These are phyloP conservation scores for Gonatopus flavifemur DNA, from an alignment of 1,140 invertebrate genomes.

Conservation along the genomic window DNA sequence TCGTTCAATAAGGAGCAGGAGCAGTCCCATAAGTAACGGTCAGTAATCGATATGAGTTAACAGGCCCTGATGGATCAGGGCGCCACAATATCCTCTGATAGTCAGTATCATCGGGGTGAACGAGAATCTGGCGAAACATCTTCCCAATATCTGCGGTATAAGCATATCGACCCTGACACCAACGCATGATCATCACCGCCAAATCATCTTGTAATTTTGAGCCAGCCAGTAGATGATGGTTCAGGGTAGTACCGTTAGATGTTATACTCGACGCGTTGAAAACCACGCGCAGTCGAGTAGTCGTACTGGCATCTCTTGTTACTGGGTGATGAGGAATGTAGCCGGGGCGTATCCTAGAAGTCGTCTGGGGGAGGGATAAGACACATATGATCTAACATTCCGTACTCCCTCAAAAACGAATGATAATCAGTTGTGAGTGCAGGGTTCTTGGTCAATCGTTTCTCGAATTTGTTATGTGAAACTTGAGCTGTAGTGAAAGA, in stretches of 20 bases:
- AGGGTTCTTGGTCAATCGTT: too few relatives aligned
- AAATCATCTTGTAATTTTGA: slow-evolving; percentile 8
- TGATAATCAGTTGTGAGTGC: background rate
- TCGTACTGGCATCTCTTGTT: background rate
- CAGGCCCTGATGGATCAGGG: too few relatives aligned
- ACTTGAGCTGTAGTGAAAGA: too few relatives aligned
- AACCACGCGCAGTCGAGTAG: background rate
- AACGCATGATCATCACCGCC: background rate
- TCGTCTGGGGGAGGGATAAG: background rate
- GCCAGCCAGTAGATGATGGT: slow-evolving; percentile 1
- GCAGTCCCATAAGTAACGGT: background rate
- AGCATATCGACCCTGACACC: background rate
- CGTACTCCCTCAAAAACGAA: background rate
- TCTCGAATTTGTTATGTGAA: too few relatives aligned
- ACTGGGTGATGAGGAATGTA: slow-evolving; percentile 10
- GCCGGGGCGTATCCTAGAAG: background rate
- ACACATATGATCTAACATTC: background rate
- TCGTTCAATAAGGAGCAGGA: background rate
- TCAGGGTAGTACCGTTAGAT: background rate
- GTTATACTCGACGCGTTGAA: slow-evolving; percentile 3
- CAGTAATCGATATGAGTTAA: background rate
- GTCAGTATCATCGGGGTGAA: too few relatives aligned
- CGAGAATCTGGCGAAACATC: slow-evolving; percentile 2
- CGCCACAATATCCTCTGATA: fast-evolving
- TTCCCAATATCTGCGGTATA: slow-evolving; percentile 2